These are phyloP conservation scores for Macroramphosus scolopax DNA, from an alignment of 2,797 vertebrate genomes.

Conservation along the genomic window DNA sequence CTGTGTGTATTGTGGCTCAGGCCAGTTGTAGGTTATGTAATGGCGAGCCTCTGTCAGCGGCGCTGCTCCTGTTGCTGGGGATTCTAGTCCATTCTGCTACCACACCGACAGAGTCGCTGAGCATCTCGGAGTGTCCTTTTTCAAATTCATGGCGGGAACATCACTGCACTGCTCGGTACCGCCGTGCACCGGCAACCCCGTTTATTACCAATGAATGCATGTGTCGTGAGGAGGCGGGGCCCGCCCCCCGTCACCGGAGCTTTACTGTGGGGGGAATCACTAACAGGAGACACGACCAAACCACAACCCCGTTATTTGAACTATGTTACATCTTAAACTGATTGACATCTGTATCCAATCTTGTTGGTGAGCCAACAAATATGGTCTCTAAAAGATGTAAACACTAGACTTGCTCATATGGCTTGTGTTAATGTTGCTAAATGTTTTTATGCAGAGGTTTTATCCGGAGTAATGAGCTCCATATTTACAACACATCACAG, in stretches of 20 bases:
- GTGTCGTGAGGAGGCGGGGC: conserved; percentile 72
- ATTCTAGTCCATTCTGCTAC: conserved; percentile 68
- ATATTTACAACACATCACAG: too few species aligned
- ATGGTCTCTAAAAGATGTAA: too few species aligned
- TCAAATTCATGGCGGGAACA: conserved; percentile 79
- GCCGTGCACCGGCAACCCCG: conserved; percentile 44
- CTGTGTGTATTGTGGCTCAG: conserved; percentile 47
- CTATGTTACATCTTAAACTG: too few species aligned
- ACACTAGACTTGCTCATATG: too few species aligned
- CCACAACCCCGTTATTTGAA: too few species aligned
- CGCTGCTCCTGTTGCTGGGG: conserved; percentile 76
- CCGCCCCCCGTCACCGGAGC: conserved; percentile 40
- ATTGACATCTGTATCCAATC: too few species aligned
- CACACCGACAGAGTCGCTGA: conserved; percentile 57
- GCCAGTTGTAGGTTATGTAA: conserved; percentile 74
- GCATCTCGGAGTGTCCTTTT: conserved; percentile 69
- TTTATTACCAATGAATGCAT: conserved; percentile 71
- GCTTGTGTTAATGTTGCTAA: too few species aligned
- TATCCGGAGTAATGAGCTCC: too few species aligned
- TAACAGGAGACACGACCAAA: too few species aligned
- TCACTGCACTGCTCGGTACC: conserved; percentile 40
- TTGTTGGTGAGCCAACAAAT: too few species aligned
- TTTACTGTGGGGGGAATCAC: conserved; percentile 25
- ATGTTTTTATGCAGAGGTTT: too few species aligned
- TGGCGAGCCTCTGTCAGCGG: conserved; percentile 77